Conservation (phyloP, 2,113 vertebrate genomes). For the Cathartes aura region DNA sequence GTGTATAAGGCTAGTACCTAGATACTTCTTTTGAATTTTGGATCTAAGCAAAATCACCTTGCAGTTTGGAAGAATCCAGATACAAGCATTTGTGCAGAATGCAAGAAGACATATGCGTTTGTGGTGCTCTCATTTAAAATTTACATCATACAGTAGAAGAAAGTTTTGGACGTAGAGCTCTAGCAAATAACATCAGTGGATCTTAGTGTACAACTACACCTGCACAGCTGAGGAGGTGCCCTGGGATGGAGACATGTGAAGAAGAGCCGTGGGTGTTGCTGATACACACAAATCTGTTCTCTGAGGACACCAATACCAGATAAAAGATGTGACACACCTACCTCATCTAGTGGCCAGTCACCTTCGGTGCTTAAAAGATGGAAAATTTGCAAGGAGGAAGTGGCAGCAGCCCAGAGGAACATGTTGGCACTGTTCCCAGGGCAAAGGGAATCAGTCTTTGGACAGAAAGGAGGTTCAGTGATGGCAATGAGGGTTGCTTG, state of each 20-base stretch:
- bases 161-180: not conserved
- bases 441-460: not conserved
- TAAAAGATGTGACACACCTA: not conserved
- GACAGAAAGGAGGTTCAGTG: not conserved
- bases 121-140: not conserved
- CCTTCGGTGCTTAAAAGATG: not conserved
- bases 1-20: not conserved
- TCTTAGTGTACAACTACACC: not conserved
- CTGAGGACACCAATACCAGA: not conserved
- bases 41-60: not conserved
- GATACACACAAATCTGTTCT: not conserved
- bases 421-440: not conserved
- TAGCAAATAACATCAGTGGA: not conserved
- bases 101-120: accelerated
- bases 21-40: not conserved
- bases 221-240: not conserved
- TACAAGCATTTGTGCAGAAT: not conserved
- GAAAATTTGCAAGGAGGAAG: not conserved
- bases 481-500: not conserved
- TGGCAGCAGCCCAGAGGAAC: not conserved
- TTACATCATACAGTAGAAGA: too few relatives aligned
- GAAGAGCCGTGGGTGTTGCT: not conserved
- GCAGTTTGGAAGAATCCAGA: not conserved
- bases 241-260: not conserved
- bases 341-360: not conserved